Evolutionary conservation across 2,797 vertebrate species (phyloP).

Genomic region (Eospalax fontanierii): DNA sequence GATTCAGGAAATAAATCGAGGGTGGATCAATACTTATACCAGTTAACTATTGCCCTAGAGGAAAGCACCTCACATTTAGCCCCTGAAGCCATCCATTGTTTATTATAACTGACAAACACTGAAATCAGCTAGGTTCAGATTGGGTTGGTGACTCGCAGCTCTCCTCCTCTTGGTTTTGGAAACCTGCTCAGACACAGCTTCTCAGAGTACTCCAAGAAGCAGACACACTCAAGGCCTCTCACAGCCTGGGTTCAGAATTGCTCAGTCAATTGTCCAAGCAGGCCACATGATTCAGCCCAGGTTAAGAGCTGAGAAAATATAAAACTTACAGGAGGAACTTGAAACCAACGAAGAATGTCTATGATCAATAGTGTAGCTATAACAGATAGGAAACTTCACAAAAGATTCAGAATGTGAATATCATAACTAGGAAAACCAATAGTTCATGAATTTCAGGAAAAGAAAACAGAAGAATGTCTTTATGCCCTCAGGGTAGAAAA

Average conservation of each 20-base stretch:
- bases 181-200: neutral
- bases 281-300: neutral
- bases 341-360: neutral
- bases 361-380: neutral
- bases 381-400: neutral
- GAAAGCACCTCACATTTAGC: neutral
- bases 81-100: too few species aligned
- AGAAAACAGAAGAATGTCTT: neutral
- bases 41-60: conserved; percentile 30
- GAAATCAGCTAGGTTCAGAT: neutral
- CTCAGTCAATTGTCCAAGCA: neutral
- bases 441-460: neutral
- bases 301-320: neutral
- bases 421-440: conserved; percentile 2
- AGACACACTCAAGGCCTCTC: neutral
- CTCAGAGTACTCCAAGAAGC: neutral
- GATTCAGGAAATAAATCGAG: conserved; percentile 11
- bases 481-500: neutral
- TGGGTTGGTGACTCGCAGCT: neutral
- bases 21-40: neutral
- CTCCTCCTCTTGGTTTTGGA: neutral
- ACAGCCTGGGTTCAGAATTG: neutral
- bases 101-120: neutral
- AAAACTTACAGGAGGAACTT: neutral
- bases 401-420: conserved; percentile 10